Evolutionary conservation across 1,140 invertebrate genomes (phyloP).

Genomic region (Neodiprion virginianus): DNA sequence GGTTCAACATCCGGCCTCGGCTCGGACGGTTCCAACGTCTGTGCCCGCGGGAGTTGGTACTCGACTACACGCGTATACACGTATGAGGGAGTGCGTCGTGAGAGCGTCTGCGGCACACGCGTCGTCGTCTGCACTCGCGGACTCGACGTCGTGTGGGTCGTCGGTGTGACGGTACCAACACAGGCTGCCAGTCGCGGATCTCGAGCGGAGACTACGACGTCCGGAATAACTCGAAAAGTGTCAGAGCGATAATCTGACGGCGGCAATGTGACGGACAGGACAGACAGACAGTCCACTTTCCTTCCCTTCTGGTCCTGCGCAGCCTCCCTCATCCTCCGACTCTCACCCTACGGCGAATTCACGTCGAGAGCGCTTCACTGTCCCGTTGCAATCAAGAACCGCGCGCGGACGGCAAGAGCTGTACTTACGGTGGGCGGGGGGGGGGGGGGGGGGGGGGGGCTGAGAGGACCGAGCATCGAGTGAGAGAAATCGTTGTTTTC

Average conservation of each 20-base stretch:
- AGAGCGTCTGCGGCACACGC: background rate
- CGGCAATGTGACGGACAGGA: slow-evolving; percentile 58
- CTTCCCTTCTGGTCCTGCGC: slow-evolving; percentile 40
- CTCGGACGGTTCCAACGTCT: slow-evolving; percentile 20
- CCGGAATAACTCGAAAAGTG: slow-evolving; percentile 63
- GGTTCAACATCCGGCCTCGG: slow-evolving; percentile 9
- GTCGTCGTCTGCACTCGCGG: background rate
- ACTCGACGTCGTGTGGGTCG: slow-evolving; percentile 17
- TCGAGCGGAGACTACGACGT: slow-evolving; percentile 28
- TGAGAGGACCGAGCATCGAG: too few relatives aligned
- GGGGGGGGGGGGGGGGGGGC: too few relatives aligned
- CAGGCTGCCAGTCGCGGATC: slow-evolving; percentile 14
- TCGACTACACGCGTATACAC: slow-evolving; percentile 13
- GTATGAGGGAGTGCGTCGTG: background rate
- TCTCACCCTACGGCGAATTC: background rate
- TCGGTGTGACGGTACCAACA: slow-evolving; percentile 26
- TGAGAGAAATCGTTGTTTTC: too few relatives aligned
- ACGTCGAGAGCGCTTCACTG: too few relatives aligned
- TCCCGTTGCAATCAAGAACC: too few relatives aligned
- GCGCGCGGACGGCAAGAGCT: too few relatives aligned
- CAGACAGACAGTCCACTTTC: slow-evolving; percentile 59
- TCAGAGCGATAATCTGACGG: slow-evolving; percentile 64
- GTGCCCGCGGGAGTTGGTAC: slow-evolving; percentile 19
- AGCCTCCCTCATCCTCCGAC: slow-evolving; percentile 33
- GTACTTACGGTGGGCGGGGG: too few relatives aligned